A percentile compares a stretch with the other conserved stretches of the same genome.
phyloP scores from a whole-genome alignment of 1,140 invertebrate species.

The Nilaparvata lugens region DNA sequence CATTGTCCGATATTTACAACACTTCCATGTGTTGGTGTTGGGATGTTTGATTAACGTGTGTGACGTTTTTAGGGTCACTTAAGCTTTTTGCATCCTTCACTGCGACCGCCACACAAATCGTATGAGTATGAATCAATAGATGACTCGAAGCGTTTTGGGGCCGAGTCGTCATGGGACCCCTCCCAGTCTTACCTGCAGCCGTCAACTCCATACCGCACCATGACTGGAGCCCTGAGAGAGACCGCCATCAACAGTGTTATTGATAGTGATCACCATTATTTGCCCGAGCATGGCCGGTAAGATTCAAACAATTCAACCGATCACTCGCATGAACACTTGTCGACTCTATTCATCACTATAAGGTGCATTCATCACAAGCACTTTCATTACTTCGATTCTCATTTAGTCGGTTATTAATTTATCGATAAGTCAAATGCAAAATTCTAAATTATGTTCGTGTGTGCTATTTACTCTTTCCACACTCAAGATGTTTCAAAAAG shows the following conservation, averaged over 20 bases:
- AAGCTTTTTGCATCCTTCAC: conserved; percentile 26
- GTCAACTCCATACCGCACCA: conserved; percentile 31
- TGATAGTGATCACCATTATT: conserved; percentile 29
- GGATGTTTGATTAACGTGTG: conserved; percentile 2
- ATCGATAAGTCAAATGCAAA: too few species aligned
- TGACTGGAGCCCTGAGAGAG: conserved; percentile 35
- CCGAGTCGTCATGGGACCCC: conserved; percentile 33
- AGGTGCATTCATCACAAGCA: too few species aligned
- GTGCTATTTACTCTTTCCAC: too few species aligned
- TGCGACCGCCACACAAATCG: conserved; percentile 38
- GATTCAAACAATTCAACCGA: background rate
- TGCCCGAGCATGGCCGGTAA: conserved; percentile 4
- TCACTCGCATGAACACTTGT: too few species aligned
- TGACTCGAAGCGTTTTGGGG: conserved; percentile 24
- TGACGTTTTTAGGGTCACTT: conserved; percentile 25
- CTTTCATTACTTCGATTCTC: too few species aligned
- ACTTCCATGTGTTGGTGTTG: too few species aligned
- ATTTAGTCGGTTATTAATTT: too few species aligned
- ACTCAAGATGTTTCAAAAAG: too few species aligned
- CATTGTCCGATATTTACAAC: too few species aligned
- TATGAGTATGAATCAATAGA: conserved; percentile 42
- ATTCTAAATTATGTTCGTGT: too few species aligned
- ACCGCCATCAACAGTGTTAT: conserved; percentile 39
- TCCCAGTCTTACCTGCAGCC: conserved; percentile 32
- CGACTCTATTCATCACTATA: too few species aligned